phyloP scores from a whole-genome alignment of 2,888 invertebrate genomes.

The Phyllotreta striolata region DNA sequence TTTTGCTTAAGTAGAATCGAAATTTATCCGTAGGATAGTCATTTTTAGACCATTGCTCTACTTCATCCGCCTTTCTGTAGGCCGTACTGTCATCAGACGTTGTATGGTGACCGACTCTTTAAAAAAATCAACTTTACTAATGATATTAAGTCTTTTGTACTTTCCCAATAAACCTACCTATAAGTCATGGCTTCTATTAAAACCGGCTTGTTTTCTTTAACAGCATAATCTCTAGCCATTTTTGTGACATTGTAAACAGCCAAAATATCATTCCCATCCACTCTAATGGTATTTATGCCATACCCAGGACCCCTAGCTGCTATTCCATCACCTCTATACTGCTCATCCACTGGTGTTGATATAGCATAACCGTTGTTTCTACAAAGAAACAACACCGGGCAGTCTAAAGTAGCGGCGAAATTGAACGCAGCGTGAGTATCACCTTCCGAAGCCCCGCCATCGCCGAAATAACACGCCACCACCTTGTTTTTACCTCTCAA shows the following conservation, averaged over 20 bases:
- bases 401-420: conserved; percentile 94
- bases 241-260: conserved; percentile 92
- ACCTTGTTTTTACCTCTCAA: conserved; percentile 74
- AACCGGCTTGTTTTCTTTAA: conserved; percentile 83
- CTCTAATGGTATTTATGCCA: conserved; percentile 87
- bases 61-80: conserved; percentile 86
- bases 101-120: conserved; percentile 96
- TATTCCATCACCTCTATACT: conserved; percentile 96
- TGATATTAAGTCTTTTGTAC: background rate
- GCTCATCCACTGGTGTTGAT: conserved; percentile 92
- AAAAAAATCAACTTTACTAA: conserved; percentile 22
- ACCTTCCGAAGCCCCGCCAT: conserved; percentile 98
- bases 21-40: conserved; percentile 87
- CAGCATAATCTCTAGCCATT: conserved; percentile 76
- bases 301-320: conserved; percentile 90
- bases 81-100: conserved; percentile 98
- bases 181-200: conserved; percentile 98
- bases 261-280: conserved; percentile 96
- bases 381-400: conserved; percentile 94
- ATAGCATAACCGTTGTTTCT: conserved; percentile 99
- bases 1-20: conserved; percentile 78
- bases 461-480: conserved; percentile 83
- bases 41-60: conserved; percentile 81
- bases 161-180: conserved; percentile 66
- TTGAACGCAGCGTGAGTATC: conserved; percentile 99